Base-by-base conservation (phyloP, 1,140 invertebrate species). In the Trichomalopsis sarcophagae region DNA sequence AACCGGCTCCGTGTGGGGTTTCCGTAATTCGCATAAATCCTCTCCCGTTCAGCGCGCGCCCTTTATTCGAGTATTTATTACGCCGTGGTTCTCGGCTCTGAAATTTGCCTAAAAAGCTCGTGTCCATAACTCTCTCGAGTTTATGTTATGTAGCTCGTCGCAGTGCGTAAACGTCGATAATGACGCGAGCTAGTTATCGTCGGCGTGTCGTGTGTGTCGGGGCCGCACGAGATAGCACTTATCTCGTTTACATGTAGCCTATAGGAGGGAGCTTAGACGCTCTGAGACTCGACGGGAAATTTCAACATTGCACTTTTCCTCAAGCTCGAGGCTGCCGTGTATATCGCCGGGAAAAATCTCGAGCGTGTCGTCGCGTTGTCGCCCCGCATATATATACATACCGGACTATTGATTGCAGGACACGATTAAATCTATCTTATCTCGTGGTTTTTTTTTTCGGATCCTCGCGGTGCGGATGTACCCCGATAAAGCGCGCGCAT, bases 301-400 rank as follows among this genome's bases (percentile, higher is more conserved):
- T 84, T 79, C 44, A 62, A 84, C 76, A 84, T 68, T 84, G 33
- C 27, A 55, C 21, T 62, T 62, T 36, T 62, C n/a, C 55, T 62
- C 6, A 62, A 62, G 55, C 55, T 33, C 23, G n/a, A 10, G 5
- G 36, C 9, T 9, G 21, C 6, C 10, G 17, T 36, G 4, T 17
- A 44, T 76, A 36, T 75, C 73, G 73, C 6, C 23, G 50, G 47
- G 73, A 23, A 76, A 83, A 83, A 66, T 83, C 55, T 83, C 2
- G 55, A 55, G 55, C 14, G 21, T 10, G 50, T 55, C 23, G 55
- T 11, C 71, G 40, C 62, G 68, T 50, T 40, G 30, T 71, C 69
- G 73, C 36, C 40, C 3, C 30, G 44, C 50, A 55, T 55, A 55
- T 21, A 55, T 21, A 62, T 13, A 23, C 1, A 21, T 40, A 10